phyloP scores from a whole-genome alignment of 2,888 invertebrate genomes.

The Hemicrepidius hirtus region DNA sequence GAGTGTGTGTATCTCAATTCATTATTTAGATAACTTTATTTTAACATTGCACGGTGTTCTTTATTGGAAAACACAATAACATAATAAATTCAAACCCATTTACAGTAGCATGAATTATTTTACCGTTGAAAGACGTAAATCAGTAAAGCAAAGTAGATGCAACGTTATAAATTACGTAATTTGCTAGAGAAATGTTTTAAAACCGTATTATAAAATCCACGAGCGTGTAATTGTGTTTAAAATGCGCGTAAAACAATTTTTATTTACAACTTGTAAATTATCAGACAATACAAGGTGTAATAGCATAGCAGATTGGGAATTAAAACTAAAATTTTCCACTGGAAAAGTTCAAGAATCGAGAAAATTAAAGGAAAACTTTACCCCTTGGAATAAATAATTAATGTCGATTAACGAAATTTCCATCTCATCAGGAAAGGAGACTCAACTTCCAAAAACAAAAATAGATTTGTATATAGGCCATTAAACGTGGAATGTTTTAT shows the following conservation, averaged over 20 bases:
- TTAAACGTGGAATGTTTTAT: constrained; percentile 36
- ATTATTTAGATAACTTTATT: constrained; percentile 45
- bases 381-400: not conserved
- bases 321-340: not conserved
- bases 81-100: not conserved
- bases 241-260: constrained; percentile 16
- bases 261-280: constrained; percentile 8
- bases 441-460: constrained; percentile 4
- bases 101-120: not conserved
- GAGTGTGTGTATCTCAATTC: constrained; percentile 35
- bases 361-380: not conserved
- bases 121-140: not conserved
- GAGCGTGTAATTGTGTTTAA: constrained; percentile 27
- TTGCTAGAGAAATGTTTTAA: not conserved
- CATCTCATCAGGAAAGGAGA: constrained; percentile 12
- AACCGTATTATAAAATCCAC: not conserved
- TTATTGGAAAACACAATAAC: too few species aligned
- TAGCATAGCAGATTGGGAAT: too few species aligned
- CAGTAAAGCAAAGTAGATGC: not conserved
- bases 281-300: not conserved
- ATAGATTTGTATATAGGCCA: constrained; percentile 12
- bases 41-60: too few species aligned
- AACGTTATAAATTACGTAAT: constrained; percentile 4
- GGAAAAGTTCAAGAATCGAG: not conserved
- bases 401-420: constrained; percentile 8